phyloP scores from a whole-genome alignment of 2,888 invertebrate species.

The Deilephila porcellus region DNA sequence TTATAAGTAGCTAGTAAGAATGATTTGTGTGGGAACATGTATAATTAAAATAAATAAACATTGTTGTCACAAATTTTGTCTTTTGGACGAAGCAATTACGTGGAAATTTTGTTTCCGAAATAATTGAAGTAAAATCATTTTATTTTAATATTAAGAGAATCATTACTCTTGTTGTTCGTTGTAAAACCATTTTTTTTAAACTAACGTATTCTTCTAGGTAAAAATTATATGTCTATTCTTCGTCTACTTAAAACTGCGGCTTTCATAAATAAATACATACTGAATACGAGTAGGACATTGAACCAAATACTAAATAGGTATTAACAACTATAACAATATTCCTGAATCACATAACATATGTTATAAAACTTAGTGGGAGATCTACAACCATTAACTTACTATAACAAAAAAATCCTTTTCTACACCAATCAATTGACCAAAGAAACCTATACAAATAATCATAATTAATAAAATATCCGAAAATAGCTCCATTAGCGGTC shows the following conservation, averaged over 20 bases:
- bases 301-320: too few species aligned
- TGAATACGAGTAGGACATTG: too few species aligned
- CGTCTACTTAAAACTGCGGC: neutral
- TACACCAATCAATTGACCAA: neutral
- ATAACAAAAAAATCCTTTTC: neutral
- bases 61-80: too few species aligned
- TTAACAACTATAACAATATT: neutral
- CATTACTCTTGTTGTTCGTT: too few species aligned
- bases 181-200: too few species aligned
- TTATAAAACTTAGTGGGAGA: neutral
- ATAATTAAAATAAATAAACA: too few species aligned
- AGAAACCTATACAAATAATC: neutral
- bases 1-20: neutral
- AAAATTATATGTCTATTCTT: neutral
- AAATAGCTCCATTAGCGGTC: slow-evolving; percentile 19
- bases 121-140: too few species aligned
- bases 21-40: neutral
- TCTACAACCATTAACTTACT: neutral
- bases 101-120: too few species aligned
- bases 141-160: too few species aligned
- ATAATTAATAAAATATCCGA: neutral
- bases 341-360: neutral
- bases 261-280: too few species aligned
- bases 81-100: too few species aligned
- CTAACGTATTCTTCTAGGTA: too few species aligned